These are phyloP conservation scores for Mylabris phalerata DNA, from an alignment of 1,140 invertebrate species.

Conservation along the genomic window DNA sequence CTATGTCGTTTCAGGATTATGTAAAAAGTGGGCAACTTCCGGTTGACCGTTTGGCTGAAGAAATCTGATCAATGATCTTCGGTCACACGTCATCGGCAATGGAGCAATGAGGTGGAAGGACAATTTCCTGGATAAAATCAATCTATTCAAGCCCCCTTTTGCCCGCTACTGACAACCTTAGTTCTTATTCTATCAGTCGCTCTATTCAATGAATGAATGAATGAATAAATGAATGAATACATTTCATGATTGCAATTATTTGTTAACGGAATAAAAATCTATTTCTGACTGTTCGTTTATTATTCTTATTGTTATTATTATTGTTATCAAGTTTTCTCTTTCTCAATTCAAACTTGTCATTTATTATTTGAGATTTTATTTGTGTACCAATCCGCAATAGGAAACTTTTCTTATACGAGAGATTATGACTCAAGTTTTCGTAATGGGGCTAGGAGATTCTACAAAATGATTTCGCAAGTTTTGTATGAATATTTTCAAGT, in stretches of 20 bases:
- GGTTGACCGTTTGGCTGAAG: conserved; percentile 1
- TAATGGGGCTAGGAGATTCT: conserved; percentile 14
- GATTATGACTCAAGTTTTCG: conserved; percentile 25
- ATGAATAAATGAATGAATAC: conserved; percentile 2
- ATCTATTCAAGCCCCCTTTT: no score
- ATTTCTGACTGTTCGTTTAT: no score
- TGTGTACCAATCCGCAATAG: conserved; percentile 19
- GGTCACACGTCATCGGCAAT: conserved; percentile 21
- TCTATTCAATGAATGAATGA: no score
- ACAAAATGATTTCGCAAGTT: conserved; percentile 25
- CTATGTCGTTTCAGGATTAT: background rate
- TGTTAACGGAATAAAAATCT: background rate
- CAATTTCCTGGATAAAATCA: conserved; percentile 15
- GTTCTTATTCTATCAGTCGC: no score
- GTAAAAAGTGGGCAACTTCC: conserved; percentile 9
- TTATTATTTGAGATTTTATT: conserved; percentile 21
- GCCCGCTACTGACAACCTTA: no score
- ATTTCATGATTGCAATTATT: conserved; percentile 8
- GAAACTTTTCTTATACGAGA: conserved; percentile 27
- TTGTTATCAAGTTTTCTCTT: no score
- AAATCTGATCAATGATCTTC: conserved; percentile 19
- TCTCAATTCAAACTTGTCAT: conserved; percentile 4
- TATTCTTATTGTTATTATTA: no score
- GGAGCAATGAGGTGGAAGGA: conserved; percentile 20
- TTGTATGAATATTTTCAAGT: conserved; percentile 25